Percentiles rank a stretch among this genome's conserved stretches.
These are phyloP conservation scores for Gobiocypris rarus DNA, from an alignment of 2,113 vertebrate species.

Conservation along the genomic window DNA sequence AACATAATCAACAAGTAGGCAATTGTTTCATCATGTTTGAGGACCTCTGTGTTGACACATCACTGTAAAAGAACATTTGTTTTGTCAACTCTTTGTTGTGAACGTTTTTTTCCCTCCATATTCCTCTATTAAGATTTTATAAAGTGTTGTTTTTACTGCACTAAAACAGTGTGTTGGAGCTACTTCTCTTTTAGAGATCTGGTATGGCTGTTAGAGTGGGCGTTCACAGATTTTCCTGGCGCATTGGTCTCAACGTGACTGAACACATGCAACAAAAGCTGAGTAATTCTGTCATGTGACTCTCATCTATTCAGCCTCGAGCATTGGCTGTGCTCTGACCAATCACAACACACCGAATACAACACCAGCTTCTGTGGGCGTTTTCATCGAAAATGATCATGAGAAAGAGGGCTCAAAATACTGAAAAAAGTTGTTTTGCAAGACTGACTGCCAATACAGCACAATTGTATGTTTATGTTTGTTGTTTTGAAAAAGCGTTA, in stretches of 20 bases:
- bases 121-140: not conserved
- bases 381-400: conserved; percentile 7
- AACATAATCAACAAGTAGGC: not conserved
- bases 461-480: not conserved
- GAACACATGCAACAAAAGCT: conserved; percentile 14
- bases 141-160: not conserved
- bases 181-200: not conserved
- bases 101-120: not conserved
- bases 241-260: conserved; percentile 53
- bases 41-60: not conserved
- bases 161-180: not conserved
- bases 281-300: conserved; percentile 44
- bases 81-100: not conserved
- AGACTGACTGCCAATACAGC: not conserved
- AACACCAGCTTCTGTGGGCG: conserved; percentile 30
- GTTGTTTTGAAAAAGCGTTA: not conserved
- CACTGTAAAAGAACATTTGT: not conserved
- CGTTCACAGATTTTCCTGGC: not conserved
- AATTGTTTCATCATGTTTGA: not conserved
- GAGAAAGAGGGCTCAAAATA: not conserved
- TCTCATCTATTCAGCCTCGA: not conserved
- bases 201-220: not conserved
- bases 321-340: conserved; percentile 45
- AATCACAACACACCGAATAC: conserved; percentile 31
- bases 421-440: not conserved